phyloP scores from a whole-genome alignment of 2,797 vertebrate genomes.

The Diplodus sargus region DNA sequence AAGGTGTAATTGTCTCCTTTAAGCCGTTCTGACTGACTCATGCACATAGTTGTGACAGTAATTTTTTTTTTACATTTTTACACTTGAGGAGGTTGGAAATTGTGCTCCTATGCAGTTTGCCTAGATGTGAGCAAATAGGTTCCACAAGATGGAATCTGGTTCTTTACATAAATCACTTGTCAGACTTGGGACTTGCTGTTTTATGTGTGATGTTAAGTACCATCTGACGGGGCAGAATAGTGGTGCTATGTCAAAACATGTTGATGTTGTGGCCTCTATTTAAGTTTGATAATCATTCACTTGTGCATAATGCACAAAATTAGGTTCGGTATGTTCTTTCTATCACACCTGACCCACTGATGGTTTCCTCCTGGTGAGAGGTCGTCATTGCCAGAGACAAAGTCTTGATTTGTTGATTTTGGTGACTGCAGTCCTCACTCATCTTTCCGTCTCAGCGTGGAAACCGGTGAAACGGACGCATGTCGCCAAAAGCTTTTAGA shows the following conservation, averaged over 20 bases:
- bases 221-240: neutral
- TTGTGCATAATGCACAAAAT: neutral
- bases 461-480: neutral
- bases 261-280: neutral
- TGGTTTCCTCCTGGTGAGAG: neutral
- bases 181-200: neutral
- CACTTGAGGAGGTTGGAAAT: neutral
- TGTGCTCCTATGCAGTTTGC: neutral
- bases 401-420: conserved; percentile 35
- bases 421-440: conserved; percentile 13
- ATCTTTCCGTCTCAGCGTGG: conserved; percentile 5
- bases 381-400: neutral
- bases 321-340: neutral
- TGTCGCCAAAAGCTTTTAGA: conserved; percentile 39
- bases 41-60: too few species aligned
- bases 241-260: neutral
- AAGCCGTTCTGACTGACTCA: neutral
- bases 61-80: neutral
- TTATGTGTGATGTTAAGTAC: neutral
- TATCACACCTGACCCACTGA: neutral
- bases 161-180: neutral
- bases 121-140: neutral
- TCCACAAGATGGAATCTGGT: neutral
- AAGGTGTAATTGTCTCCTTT: too few species aligned
- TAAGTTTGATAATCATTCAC: neutral